Evolutionary conservation across 2,113 vertebrate genomes (phyloP), one percentile per base, ranked within the genome.

Genomic region (Lepisosteus oculatus): DNA sequence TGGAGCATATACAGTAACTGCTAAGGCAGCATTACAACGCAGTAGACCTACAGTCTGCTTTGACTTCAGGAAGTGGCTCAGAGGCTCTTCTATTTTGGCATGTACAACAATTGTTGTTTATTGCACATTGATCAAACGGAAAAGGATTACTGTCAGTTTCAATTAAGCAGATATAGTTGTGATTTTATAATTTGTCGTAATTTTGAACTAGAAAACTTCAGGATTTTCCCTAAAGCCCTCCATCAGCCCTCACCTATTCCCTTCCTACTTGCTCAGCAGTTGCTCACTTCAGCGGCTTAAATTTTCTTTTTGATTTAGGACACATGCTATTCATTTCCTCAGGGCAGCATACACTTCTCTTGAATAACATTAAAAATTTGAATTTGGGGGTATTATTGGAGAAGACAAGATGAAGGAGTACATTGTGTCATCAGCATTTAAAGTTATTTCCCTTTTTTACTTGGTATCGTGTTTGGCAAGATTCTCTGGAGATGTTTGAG

Each of bases 121-220:
- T 77, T 76, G 81, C 76, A 78, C 78, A 81, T 78, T 77, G 74
- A 72, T 74, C 65, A 57, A 76, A 72, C 70, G 74, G 29, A 78
- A 81, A 78, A 77, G 74, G 79, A 83, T 83, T 83, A 83, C 79
- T 79, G 79, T 83, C 78, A 17, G 63, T 83, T 81, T 76, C 74
- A 78, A 79, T 81, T 72, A 76, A 73, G 68, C 72, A 66, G 41
- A 72, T 76, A 72, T 72, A 72, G 69, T 79, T 78, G 79, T 45
- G 79, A 74, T 75, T 45, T 74, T 9, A 9, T 51, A 1, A 29
- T 29, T 29, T 29, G 29, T 29, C 29, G 29, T 29, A 29, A 29
- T 29, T 29, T 29, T 51, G 5, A 51, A 51, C 47, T 29, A 51
- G 47, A 5, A 51, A 51, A 9, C 47, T 9, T 2, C 47, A 66